Conservation (phyloP, 2,113 vertebrate species). For the Lepidothrix coronata region DNA sequence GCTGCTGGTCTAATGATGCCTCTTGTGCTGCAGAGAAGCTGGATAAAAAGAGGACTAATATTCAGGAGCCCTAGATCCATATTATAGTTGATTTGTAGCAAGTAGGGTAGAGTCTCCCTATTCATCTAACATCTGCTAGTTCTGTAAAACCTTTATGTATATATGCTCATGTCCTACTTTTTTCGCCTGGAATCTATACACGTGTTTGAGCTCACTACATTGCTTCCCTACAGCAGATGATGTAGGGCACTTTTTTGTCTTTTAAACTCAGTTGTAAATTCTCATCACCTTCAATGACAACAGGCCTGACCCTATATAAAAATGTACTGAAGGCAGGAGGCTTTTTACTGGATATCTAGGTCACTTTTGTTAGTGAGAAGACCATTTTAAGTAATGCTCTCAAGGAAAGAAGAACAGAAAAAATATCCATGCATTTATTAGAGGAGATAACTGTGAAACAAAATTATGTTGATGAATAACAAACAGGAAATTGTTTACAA, state of each 20-base stretch:
- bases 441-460: background rate
- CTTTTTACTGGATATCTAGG: background rate
- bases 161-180: constrained; percentile 15
- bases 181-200: background rate
- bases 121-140: constrained; percentile 10
- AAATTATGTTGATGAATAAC: constrained; percentile 4
- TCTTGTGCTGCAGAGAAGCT: background rate
- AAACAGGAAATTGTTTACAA: constrained; percentile 31
- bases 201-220: background rate
- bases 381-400: background rate
- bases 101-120: background rate
- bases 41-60: background rate
- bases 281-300: background rate
- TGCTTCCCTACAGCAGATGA: background rate
- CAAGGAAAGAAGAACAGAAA: background rate
- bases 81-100: background rate
- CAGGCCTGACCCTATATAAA: background rate
- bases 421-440: background rate
- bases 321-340: background rate
- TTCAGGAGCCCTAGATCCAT: background rate
- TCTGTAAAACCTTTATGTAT: background rate
- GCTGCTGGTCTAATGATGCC: background rate
- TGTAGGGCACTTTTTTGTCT: background rate
- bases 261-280: background rate
- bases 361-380: background rate